Percentiles rank a stretch among this genome's conserved stretches.
Evolutionary conservation across 2,888 invertebrate species (phyloP).

Genomic region (Synergus itoensis): DNA sequence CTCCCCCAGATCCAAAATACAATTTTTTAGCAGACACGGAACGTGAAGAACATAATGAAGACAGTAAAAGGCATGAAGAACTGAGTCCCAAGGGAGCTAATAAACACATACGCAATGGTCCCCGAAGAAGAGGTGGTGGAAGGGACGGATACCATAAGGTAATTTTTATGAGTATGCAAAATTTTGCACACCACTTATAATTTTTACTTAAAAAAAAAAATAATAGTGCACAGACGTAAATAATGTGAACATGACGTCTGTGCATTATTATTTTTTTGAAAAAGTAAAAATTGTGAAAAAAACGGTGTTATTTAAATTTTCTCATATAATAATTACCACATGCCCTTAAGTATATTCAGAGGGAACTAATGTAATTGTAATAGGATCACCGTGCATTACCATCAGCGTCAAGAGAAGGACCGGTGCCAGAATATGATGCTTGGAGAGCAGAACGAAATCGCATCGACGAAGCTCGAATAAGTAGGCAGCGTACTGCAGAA

Average conservation of each 20-base stretch:
- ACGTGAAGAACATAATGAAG: conserved; percentile 69
- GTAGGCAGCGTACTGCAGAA: conserved; percentile 76
- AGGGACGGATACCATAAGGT: conserved; percentile 65
- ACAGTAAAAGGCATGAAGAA: conserved; percentile 59
- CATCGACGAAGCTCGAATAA: conserved; percentile 77
- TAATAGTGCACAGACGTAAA: too few relatives aligned
- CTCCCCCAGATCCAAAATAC: conserved; percentile 78
- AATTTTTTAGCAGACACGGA: conserved; percentile 77
- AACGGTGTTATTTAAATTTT: too few relatives aligned
- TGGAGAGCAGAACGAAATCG: conserved; percentile 78
- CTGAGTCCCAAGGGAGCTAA: conserved; percentile 62
- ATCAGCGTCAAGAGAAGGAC: conserved; percentile 59
- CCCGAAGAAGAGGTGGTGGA: conserved; percentile 60
- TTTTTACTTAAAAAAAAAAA: too few relatives aligned
- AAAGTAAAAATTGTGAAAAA: too few relatives aligned
- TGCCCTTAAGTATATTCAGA: too few relatives aligned
- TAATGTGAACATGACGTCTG: too few relatives aligned
- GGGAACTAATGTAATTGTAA: neutral
- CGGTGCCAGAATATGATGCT: conserved; percentile 74
- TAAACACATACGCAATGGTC: conserved; percentile 59
- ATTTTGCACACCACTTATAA: too few relatives aligned
- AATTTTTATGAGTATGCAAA: conserved; percentile 22
- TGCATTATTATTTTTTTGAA: too few relatives aligned
- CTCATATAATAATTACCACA: too few relatives aligned
- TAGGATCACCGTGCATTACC: conserved; percentile 56